These are phyloP conservation scores for Crypturellus tataupa DNA, from an alignment of 2,797 vertebrate species.

Conservation along the genomic window DNA sequence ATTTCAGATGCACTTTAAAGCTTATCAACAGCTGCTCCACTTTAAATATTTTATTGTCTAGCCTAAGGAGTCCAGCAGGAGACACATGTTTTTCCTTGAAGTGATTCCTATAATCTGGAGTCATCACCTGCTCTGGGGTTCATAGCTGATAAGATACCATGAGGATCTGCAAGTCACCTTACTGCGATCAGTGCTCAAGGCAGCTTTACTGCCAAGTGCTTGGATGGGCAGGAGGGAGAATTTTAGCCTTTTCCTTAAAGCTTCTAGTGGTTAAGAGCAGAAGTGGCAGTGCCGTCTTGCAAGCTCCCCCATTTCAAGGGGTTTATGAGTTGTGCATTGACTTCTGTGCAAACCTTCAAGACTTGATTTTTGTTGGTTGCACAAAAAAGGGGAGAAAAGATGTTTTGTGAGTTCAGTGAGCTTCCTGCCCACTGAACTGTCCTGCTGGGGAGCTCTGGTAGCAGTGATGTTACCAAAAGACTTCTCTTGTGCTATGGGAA, in stretches of 20 bases:
- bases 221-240: not conserved
- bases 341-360: not conserved
- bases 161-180: too few species aligned
- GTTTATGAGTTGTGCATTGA: not conserved
- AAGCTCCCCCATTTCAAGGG: not conserved
- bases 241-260: not conserved
- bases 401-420: not conserved
- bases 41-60: not conserved
- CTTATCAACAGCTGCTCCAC: not conserved
- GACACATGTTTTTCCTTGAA: not conserved
- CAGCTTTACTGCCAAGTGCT: too few species aligned
- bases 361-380: not conserved
- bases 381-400: not conserved
- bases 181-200: too few species aligned
- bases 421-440: not conserved
- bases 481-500: not conserved
- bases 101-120: not conserved
- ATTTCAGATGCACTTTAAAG: not conserved
- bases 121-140: not conserved
- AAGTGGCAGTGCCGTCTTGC: not conserved
- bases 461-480: too few species aligned
- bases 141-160: too few species aligned
- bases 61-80: not conserved
- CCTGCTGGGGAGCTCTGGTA: conserved; percentile 23
- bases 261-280: not conserved